Conservation (phyloP, 2,113 vertebrate genomes). For the Astatoreochromis straeleni region DNA sequence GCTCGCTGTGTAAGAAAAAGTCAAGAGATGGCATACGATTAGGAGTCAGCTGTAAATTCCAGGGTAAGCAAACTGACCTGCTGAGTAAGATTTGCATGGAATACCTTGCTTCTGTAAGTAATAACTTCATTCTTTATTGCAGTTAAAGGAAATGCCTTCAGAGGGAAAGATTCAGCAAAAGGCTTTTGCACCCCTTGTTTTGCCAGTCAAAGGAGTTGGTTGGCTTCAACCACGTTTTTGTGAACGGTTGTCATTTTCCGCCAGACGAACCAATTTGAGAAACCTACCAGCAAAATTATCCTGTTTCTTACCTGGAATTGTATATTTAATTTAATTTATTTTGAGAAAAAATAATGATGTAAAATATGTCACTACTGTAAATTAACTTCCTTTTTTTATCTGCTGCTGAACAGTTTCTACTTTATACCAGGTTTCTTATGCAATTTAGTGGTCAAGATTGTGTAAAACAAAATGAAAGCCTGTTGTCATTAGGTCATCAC, state of each 20-base stretch:
- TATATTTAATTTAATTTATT: conserved; percentile 79
- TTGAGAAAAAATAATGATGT: conserved; percentile 67
- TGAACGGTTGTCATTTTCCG: conserved; percentile 55
- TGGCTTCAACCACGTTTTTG: conserved; percentile 53
- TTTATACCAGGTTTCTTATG: conserved; percentile 80
- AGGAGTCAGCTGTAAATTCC: conserved; percentile 50
- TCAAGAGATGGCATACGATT: conserved; percentile 82
- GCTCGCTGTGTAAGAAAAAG: conserved; percentile 80
- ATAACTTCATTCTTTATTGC: not conserved
- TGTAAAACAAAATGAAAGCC: conserved; percentile 60
- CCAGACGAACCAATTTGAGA: conserved; percentile 65
- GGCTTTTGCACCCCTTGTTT: conserved; percentile 70
- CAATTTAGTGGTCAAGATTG: conserved; percentile 71
- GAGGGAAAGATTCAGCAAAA: conserved; percentile 60
- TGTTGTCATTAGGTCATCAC: conserved; percentile 42
- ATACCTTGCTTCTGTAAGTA: not conserved
- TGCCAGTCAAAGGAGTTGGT: conserved; percentile 65
- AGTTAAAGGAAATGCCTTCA: conserved; percentile 67
- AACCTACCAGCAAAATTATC: conserved; percentile 66
- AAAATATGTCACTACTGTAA: conserved; percentile 80
- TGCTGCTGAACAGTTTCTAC: conserved; percentile 78
- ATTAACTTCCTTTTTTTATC: conserved; percentile 78
- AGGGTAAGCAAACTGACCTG: conserved; percentile 43
- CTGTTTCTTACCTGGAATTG: conserved; percentile 72
- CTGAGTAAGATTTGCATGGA: not conserved